Base-by-base conservation (phyloP, 53 echinoderm and acorn worm genomes). In the Echinarachnius parma region DNA sequence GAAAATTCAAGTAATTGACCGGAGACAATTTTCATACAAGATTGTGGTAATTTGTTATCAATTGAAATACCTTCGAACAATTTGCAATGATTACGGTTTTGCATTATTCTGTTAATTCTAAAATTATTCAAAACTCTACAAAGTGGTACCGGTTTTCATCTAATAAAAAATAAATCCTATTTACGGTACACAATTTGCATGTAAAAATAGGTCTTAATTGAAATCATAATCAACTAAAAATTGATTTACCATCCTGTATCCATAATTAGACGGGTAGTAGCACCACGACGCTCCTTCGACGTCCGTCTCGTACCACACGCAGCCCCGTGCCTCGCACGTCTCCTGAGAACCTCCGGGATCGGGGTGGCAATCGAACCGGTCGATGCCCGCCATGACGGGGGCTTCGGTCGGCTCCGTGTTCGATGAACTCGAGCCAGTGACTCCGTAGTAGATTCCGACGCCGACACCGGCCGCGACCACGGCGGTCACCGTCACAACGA, bases 351-450 rank as follows among this genome's bases (percentile, higher is more conserved):
- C 82, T 5, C 86, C 86, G 3, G 32, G 21, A 10, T 90, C 86
- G 0, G 86, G 86, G 31, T 75, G 68, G 39, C 90, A 90, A 28
- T 86, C 82, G 68, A 85, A 82, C 14, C 83, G n/a, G 23, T 37
- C 9, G 1, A 35, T 22, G 5, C 39, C 39, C 0, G 2, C 47
- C n/a, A 46, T 0, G 15, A 27, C 65, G 4, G 65, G 65, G 25
- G 4, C 65, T 1, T 20, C 1, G 5, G 25, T 42, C 22, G 16
- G 4, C 3, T 46, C 65, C 1, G n/a, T 46, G 8, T 30, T n/a
- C 4, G 9, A 11, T n/a, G n/a, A n/a, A n/a, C n/a, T n/a, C 1
- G 37, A 44, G 37, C 52, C 30, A 34, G 49, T 31, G 21, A 68
- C 68, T 0, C 68, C 68, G 34, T 68, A 68, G 48, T 68, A 68